A percentile compares a stretch with the other conserved stretches of the same genome.
Evolutionary conservation across 2,888 invertebrate genomes (phyloP).

Genomic region (Drosophila parthenogenetica): DNA sequence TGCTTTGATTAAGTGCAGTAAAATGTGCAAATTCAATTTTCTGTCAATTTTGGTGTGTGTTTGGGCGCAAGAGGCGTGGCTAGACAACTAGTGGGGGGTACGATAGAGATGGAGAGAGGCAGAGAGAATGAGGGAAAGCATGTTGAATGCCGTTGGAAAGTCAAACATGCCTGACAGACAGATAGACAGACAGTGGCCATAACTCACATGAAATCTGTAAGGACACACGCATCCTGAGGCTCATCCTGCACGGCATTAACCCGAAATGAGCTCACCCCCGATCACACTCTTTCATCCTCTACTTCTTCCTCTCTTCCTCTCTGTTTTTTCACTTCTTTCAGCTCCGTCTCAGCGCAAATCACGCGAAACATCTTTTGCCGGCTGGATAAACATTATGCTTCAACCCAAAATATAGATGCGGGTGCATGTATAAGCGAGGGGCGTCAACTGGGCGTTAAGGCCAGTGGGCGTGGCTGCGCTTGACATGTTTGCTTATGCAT

Average conservation of each 20-base stretch:
- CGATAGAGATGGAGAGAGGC: too few species aligned
- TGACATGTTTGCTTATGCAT: constrained; percentile 81
- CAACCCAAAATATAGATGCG: constrained; percentile 7
- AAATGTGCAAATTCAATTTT: constrained; percentile 78
- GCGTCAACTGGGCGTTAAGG: neutral
- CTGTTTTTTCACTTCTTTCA: neutral
- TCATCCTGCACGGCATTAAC: constrained; percentile 67
- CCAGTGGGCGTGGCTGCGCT: constrained; percentile 53
- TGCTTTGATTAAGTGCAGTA: constrained; percentile 67
- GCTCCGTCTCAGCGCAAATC: constrained; percentile 58
- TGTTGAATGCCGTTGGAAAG: constrained; percentile 39
- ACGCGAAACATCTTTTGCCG: constrained; percentile 77
- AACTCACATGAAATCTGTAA: constrained; percentile 78
- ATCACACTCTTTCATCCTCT: neutral
- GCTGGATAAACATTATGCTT: constrained; percentile 77
- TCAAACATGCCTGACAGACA: constrained; percentile 53
- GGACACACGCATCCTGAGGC: constrained; percentile 73
- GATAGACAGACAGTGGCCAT: constrained; percentile 48
- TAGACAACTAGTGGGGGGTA: constrained; percentile 10
- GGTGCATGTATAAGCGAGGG: constrained; percentile 1
- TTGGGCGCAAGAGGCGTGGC: constrained; percentile 26
- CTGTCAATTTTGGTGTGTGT: constrained; percentile 58
- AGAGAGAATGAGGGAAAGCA: neutral
- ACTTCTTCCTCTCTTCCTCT: neutral
- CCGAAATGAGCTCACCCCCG: constrained; percentile 68